Conservation (phyloP, 2,888 invertebrate species). For the Limenitis camilla region DNA sequence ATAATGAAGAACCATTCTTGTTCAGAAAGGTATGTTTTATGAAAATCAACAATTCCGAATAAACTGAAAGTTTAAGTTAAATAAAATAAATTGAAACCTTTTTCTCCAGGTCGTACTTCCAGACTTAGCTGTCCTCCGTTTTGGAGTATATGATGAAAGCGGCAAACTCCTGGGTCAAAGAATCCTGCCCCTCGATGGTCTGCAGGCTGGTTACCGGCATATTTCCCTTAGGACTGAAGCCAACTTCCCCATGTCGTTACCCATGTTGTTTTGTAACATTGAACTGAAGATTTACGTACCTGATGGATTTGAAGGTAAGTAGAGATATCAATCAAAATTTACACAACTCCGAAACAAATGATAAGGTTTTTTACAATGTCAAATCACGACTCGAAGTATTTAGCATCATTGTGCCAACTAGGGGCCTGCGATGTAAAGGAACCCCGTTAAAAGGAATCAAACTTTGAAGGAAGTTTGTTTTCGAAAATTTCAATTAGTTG, state of each 20-base stretch:
- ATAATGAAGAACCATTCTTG: conserved; percentile 98
- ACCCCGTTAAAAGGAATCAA: too few species aligned
- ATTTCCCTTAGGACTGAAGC: conserved; percentile 98
- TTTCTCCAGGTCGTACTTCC: conserved; percentile 92
- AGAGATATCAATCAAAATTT: too few species aligned
- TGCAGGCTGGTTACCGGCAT: conserved; percentile 98
- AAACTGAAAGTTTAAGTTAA: background rate
- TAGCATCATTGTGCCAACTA: too few species aligned
- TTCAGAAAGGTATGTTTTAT: conserved; percentile 90
- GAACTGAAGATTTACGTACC: conserved; percentile 99
- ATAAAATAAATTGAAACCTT: too few species aligned
- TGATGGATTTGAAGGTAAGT: conserved; percentile 93
- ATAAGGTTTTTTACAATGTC: too few species aligned
- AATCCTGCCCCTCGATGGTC: conserved; percentile 96
- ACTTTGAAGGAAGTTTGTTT: too few species aligned
- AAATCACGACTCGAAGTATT: too few species aligned
- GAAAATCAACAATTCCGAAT: too few species aligned
- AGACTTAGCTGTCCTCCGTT: conserved; percentile 96
- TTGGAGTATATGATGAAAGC: conserved; percentile 99
- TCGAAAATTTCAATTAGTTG: too few species aligned
- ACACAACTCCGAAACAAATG: too few species aligned
- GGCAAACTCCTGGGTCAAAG: conserved; percentile 97
- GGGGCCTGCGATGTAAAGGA: too few species aligned
- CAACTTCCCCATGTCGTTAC: conserved; percentile 98
- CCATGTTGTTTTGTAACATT: conserved; percentile 99